Percentiles rank a stretch among this genome's conserved stretches.
Conservation (phyloP, 2,797 vertebrate genomes). For the Mionectes olivaceus region DNA sequence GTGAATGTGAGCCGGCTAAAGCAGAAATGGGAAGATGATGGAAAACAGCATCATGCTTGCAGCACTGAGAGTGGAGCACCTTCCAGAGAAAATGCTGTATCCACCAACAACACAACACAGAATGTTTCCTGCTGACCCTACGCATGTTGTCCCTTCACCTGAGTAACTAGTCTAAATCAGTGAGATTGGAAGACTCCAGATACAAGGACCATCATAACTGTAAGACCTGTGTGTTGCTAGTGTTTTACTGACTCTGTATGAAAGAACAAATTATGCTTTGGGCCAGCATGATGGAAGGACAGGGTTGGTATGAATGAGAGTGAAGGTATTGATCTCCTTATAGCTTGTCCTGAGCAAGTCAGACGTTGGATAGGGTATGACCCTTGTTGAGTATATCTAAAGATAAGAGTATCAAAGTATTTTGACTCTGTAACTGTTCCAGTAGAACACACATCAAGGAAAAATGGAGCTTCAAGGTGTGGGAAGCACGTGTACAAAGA, state of each 20-base stretch:
- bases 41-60: neutral
- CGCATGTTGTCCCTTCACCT: neutral
- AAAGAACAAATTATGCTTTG: neutral
- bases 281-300: fast-evolving
- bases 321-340: neutral
- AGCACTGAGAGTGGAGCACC: neutral
- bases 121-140: neutral
- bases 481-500: neutral
- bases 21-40: neutral
- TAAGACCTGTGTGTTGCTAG: neutral
- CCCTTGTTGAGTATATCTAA: neutral
- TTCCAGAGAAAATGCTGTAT: neutral
- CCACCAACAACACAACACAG: neutral
- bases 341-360: neutral
- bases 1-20: neutral
- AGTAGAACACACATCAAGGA: neutral
- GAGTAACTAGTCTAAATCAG: neutral
- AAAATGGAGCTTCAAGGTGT: neutral
- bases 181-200: neutral
- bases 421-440: neutral
- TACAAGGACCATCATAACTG: neutral
- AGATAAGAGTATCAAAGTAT: neutral
- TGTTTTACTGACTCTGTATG: neutral
- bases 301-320: neutral
- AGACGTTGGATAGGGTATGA: neutral